These are phyloP conservation scores for Drosophila arawakana DNA, from an alignment of 1,140 invertebrate species.

Conservation along the genomic window DNA sequence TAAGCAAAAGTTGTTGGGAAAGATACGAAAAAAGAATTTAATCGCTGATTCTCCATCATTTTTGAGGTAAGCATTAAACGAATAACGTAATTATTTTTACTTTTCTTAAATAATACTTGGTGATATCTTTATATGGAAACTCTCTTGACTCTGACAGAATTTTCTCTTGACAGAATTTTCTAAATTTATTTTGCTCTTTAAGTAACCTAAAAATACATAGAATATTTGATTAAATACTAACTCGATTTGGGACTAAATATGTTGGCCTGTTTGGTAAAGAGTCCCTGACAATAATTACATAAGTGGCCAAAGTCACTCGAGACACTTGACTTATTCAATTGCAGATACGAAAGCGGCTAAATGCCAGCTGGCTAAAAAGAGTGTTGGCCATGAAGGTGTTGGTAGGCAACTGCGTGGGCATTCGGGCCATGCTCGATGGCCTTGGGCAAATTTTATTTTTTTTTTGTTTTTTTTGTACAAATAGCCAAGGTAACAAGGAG, in stretches of 20 bases:
- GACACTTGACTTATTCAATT: constrained; percentile 24
- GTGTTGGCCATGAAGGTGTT: not conserved
- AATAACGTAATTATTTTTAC: too few species aligned
- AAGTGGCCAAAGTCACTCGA: constrained; percentile 32
- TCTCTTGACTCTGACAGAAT: too few species aligned
- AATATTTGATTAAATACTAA: not conserved
- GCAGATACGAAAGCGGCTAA: constrained; percentile 10
- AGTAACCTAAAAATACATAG: too few species aligned
- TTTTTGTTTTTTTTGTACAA: not conserved
- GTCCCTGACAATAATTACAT: constrained; percentile 35
- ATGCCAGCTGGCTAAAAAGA: not conserved
- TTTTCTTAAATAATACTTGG: too few species aligned
- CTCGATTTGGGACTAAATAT: constrained; percentile 9
- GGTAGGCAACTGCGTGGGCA: constrained; percentile 6
- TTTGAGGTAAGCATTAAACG: too few species aligned
- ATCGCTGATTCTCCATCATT: too few species aligned
- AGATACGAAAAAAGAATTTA: too few species aligned
- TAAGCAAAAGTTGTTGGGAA: too few species aligned
- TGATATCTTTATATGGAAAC: too few species aligned
- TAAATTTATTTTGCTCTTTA: too few species aligned
- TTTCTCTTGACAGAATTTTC: too few species aligned
- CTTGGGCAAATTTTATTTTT: constrained; percentile 36
- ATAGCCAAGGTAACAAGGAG: constrained; percentile 27
- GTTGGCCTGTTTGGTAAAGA: constrained; percentile 4
- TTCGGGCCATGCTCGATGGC: constrained; percentile 13